A percentile compares a stretch with the other conserved stretches of the same genome.
Evolutionary conservation across 2,888 invertebrate species (phyloP).

Genomic region (Lysandra coridon): DNA sequence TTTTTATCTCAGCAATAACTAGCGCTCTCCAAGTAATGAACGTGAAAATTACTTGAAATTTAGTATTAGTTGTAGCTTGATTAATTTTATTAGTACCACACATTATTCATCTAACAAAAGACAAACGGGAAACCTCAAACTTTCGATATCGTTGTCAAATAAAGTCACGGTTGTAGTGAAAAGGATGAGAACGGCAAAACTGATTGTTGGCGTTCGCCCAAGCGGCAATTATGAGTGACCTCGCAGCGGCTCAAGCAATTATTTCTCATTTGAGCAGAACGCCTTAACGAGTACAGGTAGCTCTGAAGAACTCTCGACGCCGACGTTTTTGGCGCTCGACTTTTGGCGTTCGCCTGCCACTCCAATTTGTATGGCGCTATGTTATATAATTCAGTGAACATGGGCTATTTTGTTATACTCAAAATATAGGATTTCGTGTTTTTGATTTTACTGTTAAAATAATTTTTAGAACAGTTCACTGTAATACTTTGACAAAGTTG

Average conservation of each 20-base stretch:
- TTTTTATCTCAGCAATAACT: not conserved
- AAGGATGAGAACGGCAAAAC: not conserved
- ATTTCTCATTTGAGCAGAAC: conserved; percentile 67
- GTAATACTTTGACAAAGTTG: not conserved
- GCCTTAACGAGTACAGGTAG: conserved; percentile 67
- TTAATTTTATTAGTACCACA: no score
- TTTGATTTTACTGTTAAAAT: not conserved
- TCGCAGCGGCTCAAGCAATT: conserved; percentile 64
- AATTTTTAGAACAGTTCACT: not conserved
- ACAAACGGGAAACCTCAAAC: not conserved
- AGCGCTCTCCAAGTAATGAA: not conserved
- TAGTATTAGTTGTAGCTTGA: no score
- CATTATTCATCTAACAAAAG: no score
- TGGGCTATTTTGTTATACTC: not conserved
- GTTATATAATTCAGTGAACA: conserved; percentile 24
- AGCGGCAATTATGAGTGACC: conserved; percentile 69
- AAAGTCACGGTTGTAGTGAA: not conserved
- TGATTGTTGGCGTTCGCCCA: conserved; percentile 64
- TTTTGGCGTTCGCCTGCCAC: conserved; percentile 58
- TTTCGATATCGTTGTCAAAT: not conserved
- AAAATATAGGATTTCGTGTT: not conserved
- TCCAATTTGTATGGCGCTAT: conserved; percentile 54
- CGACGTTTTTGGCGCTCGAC: conserved; percentile 62
- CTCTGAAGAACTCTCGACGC: conserved; percentile 63
- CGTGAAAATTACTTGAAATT: no score